These are phyloP conservation scores for Festucalex cinctus DNA, from an alignment of 2,113 vertebrate genomes.

Conservation along the genomic window DNA sequence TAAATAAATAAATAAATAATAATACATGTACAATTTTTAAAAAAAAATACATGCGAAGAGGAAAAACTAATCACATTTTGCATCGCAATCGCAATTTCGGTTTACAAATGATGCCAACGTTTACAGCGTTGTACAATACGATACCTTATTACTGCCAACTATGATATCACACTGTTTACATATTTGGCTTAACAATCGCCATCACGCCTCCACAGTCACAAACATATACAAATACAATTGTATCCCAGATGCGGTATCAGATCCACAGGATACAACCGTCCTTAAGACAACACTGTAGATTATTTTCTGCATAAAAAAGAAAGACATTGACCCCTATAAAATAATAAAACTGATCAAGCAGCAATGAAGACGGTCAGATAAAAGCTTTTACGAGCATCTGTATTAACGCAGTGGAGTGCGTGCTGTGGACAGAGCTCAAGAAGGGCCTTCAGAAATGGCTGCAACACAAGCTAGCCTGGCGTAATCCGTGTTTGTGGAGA, in stretches of 20 bases:
- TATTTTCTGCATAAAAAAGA: constrained; percentile 20
- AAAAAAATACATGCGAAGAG: too few relatives aligned
- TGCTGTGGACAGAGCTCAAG: constrained; percentile 49
- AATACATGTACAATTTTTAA: too few relatives aligned
- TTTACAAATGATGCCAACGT: background rate
- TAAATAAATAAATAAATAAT: too few relatives aligned
- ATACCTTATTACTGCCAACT: background rate
- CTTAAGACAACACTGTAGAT: constrained; percentile 33
- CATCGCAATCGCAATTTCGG: background rate
- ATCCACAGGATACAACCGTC: constrained; percentile 33
- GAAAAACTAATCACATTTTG: too few relatives aligned
- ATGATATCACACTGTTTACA: background rate
- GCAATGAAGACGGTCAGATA: constrained; percentile 40
- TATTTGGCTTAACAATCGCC: background rate
- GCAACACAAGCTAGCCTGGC: constrained; percentile 49
- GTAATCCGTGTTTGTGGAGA: constrained; percentile 75
- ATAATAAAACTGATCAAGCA: constrained; percentile 39
- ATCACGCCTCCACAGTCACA: background rate
- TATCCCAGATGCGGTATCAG: background rate
- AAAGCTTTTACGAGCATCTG: constrained; percentile 40
- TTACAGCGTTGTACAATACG: background rate
- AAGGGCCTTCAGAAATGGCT: constrained; percentile 47
- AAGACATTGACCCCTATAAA: constrained; percentile 22
- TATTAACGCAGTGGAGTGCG: constrained; percentile 48
- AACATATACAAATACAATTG: background rate